Percentiles rank a stretch among this genome's conserved stretches.
These are phyloP conservation scores for Drosophila kikkawai DNA, from an alignment of 1,140 invertebrate species.

Conservation along the genomic window DNA sequence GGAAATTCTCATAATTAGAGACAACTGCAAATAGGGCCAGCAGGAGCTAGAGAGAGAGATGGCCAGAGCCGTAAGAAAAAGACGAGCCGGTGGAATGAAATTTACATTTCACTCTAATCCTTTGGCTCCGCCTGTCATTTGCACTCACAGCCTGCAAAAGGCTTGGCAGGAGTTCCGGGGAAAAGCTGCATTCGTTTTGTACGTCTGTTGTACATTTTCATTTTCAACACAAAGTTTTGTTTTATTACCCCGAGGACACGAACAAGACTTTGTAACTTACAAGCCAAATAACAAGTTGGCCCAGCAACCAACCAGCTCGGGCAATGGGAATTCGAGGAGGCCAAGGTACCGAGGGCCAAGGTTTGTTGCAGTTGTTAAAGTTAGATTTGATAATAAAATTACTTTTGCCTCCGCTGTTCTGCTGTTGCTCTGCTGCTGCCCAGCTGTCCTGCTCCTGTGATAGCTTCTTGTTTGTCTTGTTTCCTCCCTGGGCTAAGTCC, in stretches of 20 bases:
- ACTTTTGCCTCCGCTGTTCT: conserved; percentile 67
- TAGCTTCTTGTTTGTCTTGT: conserved; percentile 30
- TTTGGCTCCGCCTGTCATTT: conserved; percentile 70
- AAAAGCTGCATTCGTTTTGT: conserved; percentile 20
- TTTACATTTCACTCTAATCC: conserved; percentile 78
- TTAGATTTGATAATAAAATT: conserved; percentile 84
- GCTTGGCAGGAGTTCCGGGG: neutral
- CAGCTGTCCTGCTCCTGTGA: conserved; percentile 1
- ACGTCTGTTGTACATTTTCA: conserved; percentile 75
- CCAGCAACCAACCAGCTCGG: conserved; percentile 9
- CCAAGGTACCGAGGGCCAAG: conserved; percentile 22
- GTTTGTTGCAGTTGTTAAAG: conserved; percentile 76
- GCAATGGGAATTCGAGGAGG: conserved; percentile 1
- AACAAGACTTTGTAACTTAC: conserved; percentile 83
- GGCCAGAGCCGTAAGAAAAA: conserved; percentile 9
- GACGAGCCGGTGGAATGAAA: conserved; percentile 57
- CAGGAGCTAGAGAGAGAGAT: neutral
- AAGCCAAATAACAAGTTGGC: conserved; percentile 82
- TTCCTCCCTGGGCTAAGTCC: conserved; percentile 55
- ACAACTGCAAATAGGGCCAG: conserved; percentile 50
- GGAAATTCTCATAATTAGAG: conserved; percentile 59
- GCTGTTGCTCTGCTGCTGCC: neutral
- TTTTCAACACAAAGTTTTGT: conserved; percentile 84
- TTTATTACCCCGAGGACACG: conserved; percentile 82
- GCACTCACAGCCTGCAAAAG: conserved; percentile 45